phyloP scores from a whole-genome alignment of 2,113 vertebrate species.

The Sialia sialis region DNA sequence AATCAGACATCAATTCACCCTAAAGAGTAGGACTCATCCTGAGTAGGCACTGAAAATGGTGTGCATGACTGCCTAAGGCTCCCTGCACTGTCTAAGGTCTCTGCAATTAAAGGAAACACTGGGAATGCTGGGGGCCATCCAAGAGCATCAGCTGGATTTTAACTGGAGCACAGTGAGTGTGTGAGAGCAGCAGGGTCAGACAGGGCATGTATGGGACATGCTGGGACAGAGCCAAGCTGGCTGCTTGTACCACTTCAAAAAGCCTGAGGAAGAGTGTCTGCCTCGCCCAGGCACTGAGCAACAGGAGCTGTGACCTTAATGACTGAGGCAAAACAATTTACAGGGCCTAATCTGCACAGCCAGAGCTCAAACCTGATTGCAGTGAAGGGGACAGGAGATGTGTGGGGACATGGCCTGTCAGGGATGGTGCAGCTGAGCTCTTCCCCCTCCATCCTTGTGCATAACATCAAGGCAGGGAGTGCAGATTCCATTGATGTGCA shows the following conservation, averaged over 20 bases:
- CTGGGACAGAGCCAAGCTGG: neutral
- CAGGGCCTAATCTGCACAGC: neutral
- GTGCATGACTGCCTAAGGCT: neutral
- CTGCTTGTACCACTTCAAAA: neutral
- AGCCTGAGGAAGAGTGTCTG: neutral
- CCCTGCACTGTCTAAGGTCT: neutral
- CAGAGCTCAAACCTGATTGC: neutral
- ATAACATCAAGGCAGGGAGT: neutral
- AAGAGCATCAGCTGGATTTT: neutral
- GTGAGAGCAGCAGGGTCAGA: neutral
- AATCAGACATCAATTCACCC: slow-evolving; percentile 10
- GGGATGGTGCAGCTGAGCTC: neutral
- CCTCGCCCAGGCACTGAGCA: fast-evolving
- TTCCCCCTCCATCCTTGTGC: neutral
- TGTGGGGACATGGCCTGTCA: neutral
- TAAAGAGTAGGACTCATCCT: neutral
- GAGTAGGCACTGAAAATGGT: neutral
- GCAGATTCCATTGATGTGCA: neutral
- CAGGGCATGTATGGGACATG: too few species aligned
- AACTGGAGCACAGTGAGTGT: neutral
- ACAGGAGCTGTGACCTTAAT: neutral
- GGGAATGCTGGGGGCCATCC: neutral
- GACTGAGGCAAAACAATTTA: neutral
- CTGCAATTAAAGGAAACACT: neutral
- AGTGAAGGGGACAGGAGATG: neutral